phyloP scores from a whole-genome alignment of 2,888 invertebrate species.

The Abrostola triplasia region DNA sequence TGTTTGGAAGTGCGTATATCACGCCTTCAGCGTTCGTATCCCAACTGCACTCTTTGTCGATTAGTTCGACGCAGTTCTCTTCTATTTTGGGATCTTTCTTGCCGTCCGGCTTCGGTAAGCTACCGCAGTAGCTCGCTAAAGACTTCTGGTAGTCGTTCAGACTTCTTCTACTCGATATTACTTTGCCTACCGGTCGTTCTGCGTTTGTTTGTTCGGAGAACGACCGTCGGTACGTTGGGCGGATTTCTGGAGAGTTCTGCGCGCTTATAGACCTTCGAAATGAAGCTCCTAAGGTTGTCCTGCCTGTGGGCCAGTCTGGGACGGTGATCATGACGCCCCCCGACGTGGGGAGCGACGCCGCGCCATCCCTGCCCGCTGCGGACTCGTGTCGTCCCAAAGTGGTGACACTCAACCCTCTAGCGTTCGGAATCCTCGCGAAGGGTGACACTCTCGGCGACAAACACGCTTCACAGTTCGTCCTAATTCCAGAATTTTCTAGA shows the following conservation, averaged over 20 bases:
- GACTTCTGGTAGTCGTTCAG: conserved; percentile 83
- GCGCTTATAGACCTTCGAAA: conserved; percentile 81
- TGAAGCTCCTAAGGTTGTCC: conserved; percentile 70
- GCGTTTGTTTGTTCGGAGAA: conserved; percentile 83
- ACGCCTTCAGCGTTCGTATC: conserved; percentile 87
- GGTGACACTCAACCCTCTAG: conserved; percentile 82
- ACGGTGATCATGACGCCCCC: conserved; percentile 90
- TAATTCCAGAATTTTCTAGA: conserved; percentile 90
- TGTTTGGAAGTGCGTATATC: conserved; percentile 85
- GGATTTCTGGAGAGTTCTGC: conserved; percentile 82
- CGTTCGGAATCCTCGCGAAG: conserved; percentile 76
- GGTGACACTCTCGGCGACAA: conserved; percentile 89
- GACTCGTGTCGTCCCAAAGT: conserved; percentile 83
- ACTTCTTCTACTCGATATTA: conserved; percentile 83
- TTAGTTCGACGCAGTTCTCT: conserved; percentile 82
- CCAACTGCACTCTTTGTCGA: conserved; percentile 89
- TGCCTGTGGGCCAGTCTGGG: conserved; percentile 88
- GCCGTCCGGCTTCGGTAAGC: conserved; percentile 68
- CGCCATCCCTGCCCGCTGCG: conserved; percentile 74
- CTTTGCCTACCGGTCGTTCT: conserved; percentile 80
- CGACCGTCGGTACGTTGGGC: conserved; percentile 82
- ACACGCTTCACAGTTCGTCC: conserved; percentile 92
- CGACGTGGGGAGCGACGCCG: conserved; percentile 81
- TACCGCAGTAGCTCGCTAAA: conserved; percentile 76
- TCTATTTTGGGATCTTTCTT: conserved; percentile 72